Evolutionary conservation across 2,888 invertebrate genomes (phyloP), one percentile per base, ranked within the genome.

Genomic region (Heteropelma amictum): DNA sequence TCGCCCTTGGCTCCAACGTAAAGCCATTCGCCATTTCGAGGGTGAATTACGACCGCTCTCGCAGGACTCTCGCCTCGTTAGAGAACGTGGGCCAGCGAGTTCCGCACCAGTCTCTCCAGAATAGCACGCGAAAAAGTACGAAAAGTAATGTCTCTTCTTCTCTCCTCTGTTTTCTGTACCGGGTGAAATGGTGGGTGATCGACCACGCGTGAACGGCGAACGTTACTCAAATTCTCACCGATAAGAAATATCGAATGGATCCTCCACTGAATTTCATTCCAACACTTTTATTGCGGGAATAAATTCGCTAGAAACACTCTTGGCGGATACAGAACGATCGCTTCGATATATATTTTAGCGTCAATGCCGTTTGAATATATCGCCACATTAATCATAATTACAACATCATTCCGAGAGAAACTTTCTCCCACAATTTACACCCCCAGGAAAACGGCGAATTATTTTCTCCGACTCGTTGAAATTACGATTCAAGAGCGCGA

Each of bases 1-100:
- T 30, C 54, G 45, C 63, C 65, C 33, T 49, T 67, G 56, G 72
- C 67, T 67, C 61, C 60, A 42, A 49, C 63, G 35, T 63, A 35
- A 68, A 72, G 72, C 72, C 67, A 75, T 75, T 75, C 79, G 80
- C 81, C 81, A 82, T 83, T 84, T 83, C 74, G 77, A 78, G 81
- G 80, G 80, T 82, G 82, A 85, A 83, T 85, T 83, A 85, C 82
- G 74, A 78, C 67, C 81, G 79, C 79, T 72, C 60, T 74, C 60
- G 74, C 63, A 69, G 61, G 54, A 61, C 67, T 56, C 80, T 72
- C 60, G 51, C 65, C 75, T 79, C 78, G 78, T 80, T 80, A 79
- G 80, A 81, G 81, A 81, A 79, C 58, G 65, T n/a, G n/a, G 45
- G 67, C 65, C 42, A 51, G 51, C 33, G 12, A 42, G 69, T 35